Evolutionary conservation across 1,140 invertebrate genomes (phyloP).

Genomic region (Drosophila orena): DNA sequence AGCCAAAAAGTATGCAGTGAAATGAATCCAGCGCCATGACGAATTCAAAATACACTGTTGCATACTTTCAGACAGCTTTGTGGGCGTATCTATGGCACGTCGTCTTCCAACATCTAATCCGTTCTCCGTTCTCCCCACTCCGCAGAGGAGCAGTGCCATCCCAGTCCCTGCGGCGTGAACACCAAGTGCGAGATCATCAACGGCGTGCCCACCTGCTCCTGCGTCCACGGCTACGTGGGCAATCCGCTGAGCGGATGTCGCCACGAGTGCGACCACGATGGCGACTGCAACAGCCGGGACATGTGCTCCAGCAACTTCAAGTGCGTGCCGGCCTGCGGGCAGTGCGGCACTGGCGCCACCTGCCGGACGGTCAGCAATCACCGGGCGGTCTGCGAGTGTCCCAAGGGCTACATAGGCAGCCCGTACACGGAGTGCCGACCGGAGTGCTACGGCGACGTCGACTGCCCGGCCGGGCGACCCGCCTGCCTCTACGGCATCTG

Average conservation of each 20-base stretch:
- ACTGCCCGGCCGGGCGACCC: constrained; percentile 91
- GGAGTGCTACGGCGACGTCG: constrained; percentile 89
- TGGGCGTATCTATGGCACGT: too few relatives aligned
- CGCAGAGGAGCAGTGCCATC: constrained; percentile 91
- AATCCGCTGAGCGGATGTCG: constrained; percentile 90
- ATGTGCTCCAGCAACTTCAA: constrained; percentile 90
- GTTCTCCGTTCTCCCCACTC: too few relatives aligned
- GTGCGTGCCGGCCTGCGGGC: constrained; percentile 91
- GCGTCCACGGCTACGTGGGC: constrained; percentile 89
- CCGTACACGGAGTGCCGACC: constrained; percentile 89
- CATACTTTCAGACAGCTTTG: too few relatives aligned
- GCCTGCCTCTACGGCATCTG: constrained; percentile 93
- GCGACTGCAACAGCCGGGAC: constrained; percentile 89
- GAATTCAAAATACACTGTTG: too few relatives aligned
- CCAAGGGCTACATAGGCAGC: constrained; percentile 91
- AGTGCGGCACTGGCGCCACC: constrained; percentile 92
- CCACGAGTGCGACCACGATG: constrained; percentile 89
- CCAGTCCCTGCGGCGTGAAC: constrained; percentile 91
- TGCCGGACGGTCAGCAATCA: constrained; percentile 91
- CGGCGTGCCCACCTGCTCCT: constrained; percentile 91
- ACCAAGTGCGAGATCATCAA: constrained; percentile 92
- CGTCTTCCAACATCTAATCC: too few relatives aligned
- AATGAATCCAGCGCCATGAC: too few relatives aligned
- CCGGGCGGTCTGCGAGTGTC: constrained; percentile 92
- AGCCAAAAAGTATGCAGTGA: too few relatives aligned